These are phyloP conservation scores for Tenrec ecaudatus DNA, from an alignment of 2,113 vertebrate genomes.

Conservation along the genomic window DNA sequence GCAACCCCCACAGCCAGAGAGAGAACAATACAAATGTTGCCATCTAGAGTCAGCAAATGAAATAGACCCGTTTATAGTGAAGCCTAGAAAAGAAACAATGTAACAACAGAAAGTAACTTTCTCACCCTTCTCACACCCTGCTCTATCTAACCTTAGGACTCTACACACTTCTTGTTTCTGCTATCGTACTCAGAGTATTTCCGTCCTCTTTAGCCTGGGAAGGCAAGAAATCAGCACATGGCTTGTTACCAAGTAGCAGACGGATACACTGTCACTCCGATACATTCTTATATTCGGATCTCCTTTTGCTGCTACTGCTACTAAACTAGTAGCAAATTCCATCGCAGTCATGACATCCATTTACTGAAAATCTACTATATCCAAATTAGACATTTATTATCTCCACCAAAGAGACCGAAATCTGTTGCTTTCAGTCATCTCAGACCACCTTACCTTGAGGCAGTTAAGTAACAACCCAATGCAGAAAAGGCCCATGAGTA, in stretches of 20 bases:
- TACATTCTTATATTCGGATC: background rate
- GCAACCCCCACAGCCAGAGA: background rate
- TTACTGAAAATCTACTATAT: background rate
- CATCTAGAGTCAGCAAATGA: slow-evolving; percentile 71
- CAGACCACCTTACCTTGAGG: background rate
- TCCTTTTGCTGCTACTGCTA: background rate
- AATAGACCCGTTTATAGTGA: background rate
- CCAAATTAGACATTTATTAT: background rate
- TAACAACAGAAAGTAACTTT: slow-evolving; percentile 42
- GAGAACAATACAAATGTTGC: slow-evolving; percentile 69
- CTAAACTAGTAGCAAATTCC: background rate
- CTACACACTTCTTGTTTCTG: background rate
- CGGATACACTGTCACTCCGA: too few species aligned
- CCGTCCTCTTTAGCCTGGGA: background rate
- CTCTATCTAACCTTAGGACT: background rate
- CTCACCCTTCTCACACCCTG: background rate
- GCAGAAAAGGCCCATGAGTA: background rate
- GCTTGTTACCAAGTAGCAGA: background rate
- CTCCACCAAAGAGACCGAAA: background rate
- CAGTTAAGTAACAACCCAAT: background rate
- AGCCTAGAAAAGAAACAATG: slow-evolving; percentile 53
- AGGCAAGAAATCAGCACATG: background rate
- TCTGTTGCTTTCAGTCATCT: background rate
- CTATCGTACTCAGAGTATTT: background rate
- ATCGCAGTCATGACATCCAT: background rate